Conservation (phyloP, 2,888 invertebrate genomes). For the Nematopogon swammerdamellus region DNA sequence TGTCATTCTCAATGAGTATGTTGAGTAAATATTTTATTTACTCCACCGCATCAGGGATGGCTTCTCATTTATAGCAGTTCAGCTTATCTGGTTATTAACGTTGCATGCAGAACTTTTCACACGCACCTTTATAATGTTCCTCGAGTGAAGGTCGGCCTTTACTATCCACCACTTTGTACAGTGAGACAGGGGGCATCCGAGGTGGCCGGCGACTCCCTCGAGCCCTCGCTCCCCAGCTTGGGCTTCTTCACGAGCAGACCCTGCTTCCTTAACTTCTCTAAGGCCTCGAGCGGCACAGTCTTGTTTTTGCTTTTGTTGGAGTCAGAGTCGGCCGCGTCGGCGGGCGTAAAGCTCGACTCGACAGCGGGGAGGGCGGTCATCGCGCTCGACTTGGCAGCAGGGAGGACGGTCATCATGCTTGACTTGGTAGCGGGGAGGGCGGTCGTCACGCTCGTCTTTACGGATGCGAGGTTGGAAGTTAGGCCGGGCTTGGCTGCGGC, state of each 20-base stretch:
- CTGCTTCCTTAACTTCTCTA: constrained; percentile 41
- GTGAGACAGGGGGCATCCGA: not conserved
- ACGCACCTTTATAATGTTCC: too few relatives aligned
- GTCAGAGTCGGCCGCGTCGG: not conserved
- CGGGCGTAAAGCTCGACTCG: not conserved
- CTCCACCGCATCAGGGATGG: too few relatives aligned
- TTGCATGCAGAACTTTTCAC: too few relatives aligned
- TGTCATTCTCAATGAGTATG: too few relatives aligned
- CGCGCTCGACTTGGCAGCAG: not conserved
- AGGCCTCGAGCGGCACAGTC: not conserved
- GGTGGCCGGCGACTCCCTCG: not conserved
- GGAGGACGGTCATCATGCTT: not conserved
- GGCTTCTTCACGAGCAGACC: constrained; percentile 45
- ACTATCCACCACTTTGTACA: not conserved
- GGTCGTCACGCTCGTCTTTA: not conserved
- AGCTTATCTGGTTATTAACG: too few relatives aligned
- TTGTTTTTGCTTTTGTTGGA: not conserved
- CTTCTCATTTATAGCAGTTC: too few relatives aligned
- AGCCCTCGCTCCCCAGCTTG: constrained; percentile 23
- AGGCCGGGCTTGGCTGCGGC: constrained; percentile 25
- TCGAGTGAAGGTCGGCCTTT: not conserved
- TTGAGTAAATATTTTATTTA: too few relatives aligned
- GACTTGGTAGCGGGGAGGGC: not conserved
- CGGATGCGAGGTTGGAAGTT: too few relatives aligned
- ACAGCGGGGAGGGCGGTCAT: not conserved